A percentile compares a stretch with the other conserved stretches of the same genome.
Evolutionary conservation across 2,797 vertebrate species (phyloP).

Genomic region (Crenichthys baileyi): DNA sequence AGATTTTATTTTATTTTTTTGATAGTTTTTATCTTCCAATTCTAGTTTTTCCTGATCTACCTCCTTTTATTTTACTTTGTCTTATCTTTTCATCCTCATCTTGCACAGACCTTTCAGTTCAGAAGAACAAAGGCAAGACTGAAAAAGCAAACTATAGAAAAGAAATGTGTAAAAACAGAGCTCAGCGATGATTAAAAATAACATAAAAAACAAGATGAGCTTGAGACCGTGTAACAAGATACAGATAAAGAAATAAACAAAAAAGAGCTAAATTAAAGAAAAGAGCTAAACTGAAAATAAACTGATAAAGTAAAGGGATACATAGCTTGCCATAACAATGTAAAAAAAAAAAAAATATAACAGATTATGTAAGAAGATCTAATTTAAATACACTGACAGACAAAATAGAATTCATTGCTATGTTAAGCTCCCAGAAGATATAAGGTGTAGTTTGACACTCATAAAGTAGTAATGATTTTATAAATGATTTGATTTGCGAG

Average conservation of each 20-base stretch:
- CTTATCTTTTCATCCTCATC: slow-evolving; percentile 1
- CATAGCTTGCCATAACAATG: not conserved
- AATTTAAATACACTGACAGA: not conserved
- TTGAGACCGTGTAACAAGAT: not conserved
- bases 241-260: not conserved
- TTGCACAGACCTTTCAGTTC: not conserved
- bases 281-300: not conserved
- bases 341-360: not conserved
- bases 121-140: not conserved
- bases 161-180: not conserved
- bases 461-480: not conserved
- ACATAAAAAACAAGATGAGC: not conserved
- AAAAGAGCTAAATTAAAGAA: too few species aligned
- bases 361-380: too few species aligned
- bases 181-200: not conserved
- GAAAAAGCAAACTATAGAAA: not conserved
- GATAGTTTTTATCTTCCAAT: not conserved
- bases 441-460: not conserved
- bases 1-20: not conserved
- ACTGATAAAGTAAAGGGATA: not conserved
- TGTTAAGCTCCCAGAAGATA: not conserved
- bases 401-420: not conserved
- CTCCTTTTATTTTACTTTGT: not conserved
- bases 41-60: not conserved
- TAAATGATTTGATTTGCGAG: not conserved